Conservation (phyloP, 1,140 invertebrate species). For the Leucophenga varia region DNA sequence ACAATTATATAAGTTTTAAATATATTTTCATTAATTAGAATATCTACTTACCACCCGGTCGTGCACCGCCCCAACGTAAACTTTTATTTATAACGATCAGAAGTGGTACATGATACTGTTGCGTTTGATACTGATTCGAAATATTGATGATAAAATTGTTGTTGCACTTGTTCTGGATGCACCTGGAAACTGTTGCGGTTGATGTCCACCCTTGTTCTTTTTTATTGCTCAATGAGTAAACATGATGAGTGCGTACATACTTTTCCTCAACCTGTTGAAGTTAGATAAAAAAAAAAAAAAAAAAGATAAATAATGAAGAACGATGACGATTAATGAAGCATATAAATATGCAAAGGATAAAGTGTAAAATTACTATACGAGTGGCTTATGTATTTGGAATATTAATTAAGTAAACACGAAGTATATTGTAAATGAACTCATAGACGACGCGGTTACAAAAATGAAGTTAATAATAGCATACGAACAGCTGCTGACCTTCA, state of each 20-base stretch:
- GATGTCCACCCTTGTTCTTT: constrained; percentile 42
- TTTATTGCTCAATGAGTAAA: constrained; percentile 45
- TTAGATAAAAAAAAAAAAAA: too few relatives aligned
- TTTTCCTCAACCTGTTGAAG: constrained; percentile 50
- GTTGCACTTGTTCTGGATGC: constrained; percentile 41
- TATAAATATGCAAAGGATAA: constrained; percentile 10
- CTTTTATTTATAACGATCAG: constrained; percentile 52
- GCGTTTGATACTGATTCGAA: constrained; percentile 44
- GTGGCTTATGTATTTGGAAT: too few relatives aligned
- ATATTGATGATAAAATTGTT: constrained; percentile 36
- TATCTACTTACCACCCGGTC: constrained; percentile 35
- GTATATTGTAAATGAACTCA: too few relatives aligned
- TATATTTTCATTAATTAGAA: background rate
- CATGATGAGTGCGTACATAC: constrained; percentile 51
- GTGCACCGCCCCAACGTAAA: constrained; percentile 40
- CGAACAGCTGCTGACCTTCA: too few relatives aligned
- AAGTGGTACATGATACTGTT: constrained; percentile 49
- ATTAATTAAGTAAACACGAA: too few relatives aligned
- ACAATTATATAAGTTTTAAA: too few relatives aligned
- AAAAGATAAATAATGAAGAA: background rate
- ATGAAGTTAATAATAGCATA: too few relatives aligned
- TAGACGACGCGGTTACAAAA: too few relatives aligned
- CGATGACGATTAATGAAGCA: too few relatives aligned
- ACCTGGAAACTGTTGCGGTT: constrained; percentile 34
- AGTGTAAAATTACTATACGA: background rate